These are phyloP conservation scores for Diorhabda carinulata DNA, from an alignment of 1,140 invertebrate species.

Conservation along the genomic window DNA sequence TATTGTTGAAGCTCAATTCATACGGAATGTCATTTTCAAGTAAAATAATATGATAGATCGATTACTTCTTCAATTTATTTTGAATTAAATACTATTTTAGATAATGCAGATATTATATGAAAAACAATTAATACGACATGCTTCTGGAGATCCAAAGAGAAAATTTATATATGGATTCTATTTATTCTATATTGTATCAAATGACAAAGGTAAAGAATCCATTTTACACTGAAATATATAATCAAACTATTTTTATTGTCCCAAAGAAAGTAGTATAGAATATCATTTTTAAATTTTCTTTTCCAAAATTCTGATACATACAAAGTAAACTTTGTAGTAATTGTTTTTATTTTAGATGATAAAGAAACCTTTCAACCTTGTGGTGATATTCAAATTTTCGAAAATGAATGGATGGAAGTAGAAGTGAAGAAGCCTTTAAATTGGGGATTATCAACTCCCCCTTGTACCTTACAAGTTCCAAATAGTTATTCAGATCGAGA, in stretches of 20 bases:
- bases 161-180: conserved; percentile 89
- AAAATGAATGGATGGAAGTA: conserved; percentile 87
- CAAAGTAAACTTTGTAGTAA: too few relatives aligned
- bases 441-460: conserved; percentile 51
- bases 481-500: conserved; percentile 49
- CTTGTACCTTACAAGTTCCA: conserved; percentile 45
- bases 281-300: too few relatives aligned
- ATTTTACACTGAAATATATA: too few relatives aligned
- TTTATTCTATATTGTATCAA: conserved; percentile 77
- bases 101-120: conserved; percentile 59
- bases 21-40: too few relatives aligned
- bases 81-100: conserved; percentile 50
- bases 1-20: too few relatives aligned
- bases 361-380: conserved; percentile 60
- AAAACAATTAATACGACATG: conserved; percentile 84
- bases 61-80: too few relatives aligned
- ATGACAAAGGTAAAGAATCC: conserved; percentile 56
- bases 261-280: too few relatives aligned
- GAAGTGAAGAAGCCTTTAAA: conserved; percentile 65
- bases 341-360: too few relatives aligned
- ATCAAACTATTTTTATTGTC: too few relatives aligned
- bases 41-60: too few relatives aligned
- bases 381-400: conserved; percentile 72
- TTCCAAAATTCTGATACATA: too few relatives aligned
- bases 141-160: conserved; percentile 77